A percentile compares a stretch with the other conserved stretches of the same genome.
Evolutionary conservation across 2,113 vertebrate genomes (phyloP).

Genomic region (Nesogale talazaci): DNA sequence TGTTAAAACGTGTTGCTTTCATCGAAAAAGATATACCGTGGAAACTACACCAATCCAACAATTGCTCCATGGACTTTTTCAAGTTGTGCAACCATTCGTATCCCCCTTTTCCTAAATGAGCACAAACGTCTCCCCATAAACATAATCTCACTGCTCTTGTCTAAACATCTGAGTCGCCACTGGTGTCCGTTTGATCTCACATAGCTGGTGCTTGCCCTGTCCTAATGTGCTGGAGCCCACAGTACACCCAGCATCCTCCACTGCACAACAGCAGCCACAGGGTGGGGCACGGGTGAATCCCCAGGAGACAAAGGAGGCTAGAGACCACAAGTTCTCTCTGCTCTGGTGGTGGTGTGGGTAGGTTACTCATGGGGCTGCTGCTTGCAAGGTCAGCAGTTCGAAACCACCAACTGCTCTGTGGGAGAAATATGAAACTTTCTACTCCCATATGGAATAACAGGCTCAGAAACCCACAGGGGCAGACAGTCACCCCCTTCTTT

Average conservation of each 20-base stretch:
- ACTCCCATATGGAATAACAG: too few relatives aligned
- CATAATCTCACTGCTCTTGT: background rate
- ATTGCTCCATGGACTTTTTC: background rate
- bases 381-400: too few relatives aligned
- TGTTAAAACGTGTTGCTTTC: background rate
- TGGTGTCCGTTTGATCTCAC: background rate
- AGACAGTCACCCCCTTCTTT: too few relatives aligned
- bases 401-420: too few relatives aligned
- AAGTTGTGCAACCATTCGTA: background rate
- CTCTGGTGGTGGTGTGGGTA: background rate
- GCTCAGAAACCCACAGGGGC: too few relatives aligned
- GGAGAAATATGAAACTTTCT: too few relatives aligned
- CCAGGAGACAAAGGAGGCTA: background rate
- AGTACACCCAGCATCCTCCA: background rate
- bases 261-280: background rate
- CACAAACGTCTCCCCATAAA: background rate
- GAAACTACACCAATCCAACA: background rate
- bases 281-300: background rate
- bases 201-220: background rate
- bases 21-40: background rate
- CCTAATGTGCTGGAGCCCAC: background rate
- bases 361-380: too few relatives aligned
- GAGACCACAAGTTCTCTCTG: background rate
- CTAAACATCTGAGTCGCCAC: background rate
- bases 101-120: background rate